phyloP scores from a whole-genome alignment of 2,888 invertebrate species.

The Ornithoptera alexandrae region DNA sequence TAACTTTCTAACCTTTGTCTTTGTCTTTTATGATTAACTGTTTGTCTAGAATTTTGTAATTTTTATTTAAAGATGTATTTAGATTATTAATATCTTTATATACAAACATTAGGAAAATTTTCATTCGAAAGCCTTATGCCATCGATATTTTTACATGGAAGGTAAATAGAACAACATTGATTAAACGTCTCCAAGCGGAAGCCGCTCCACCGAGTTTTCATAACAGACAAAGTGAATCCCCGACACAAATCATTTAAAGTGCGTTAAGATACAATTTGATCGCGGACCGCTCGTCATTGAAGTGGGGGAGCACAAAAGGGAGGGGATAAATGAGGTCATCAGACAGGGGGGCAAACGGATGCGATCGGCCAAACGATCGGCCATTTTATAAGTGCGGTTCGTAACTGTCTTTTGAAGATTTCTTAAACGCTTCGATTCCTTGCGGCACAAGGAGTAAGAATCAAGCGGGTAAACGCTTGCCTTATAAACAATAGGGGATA shows the following conservation, averaged over 20 bases:
- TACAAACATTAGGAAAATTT: too few species aligned
- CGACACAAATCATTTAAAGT: not conserved
- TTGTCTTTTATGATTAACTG: too few species aligned
- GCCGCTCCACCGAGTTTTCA: too few species aligned
- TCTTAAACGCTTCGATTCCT: constrained; percentile 28
- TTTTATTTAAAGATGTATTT: too few species aligned
- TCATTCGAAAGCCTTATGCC: too few species aligned
- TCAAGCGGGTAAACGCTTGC: not conserved
- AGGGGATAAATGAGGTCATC: constrained; percentile 59
- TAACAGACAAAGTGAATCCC: not conserved
- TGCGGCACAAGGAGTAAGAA: constrained; percentile 1
- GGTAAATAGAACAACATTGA: too few species aligned
- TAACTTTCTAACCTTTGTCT: too few species aligned
- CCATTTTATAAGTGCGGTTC: constrained; percentile 58
- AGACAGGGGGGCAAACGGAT: constrained; percentile 56
- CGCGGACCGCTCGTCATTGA: not conserved
- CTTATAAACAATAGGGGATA: not conserved
- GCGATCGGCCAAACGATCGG: constrained; percentile 62
- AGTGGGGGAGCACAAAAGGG: not conserved
- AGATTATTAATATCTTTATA: too few species aligned
- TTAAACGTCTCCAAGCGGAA: too few species aligned
- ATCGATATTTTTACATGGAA: too few species aligned
- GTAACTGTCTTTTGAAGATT: constrained; percentile 34
- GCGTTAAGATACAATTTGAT: not conserved
- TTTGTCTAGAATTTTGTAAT: too few species aligned